A percentile compares a stretch with the other conserved stretches of the same genome.
Conservation (phyloP, 2,797 vertebrate genomes). For the Molothrus ater region DNA sequence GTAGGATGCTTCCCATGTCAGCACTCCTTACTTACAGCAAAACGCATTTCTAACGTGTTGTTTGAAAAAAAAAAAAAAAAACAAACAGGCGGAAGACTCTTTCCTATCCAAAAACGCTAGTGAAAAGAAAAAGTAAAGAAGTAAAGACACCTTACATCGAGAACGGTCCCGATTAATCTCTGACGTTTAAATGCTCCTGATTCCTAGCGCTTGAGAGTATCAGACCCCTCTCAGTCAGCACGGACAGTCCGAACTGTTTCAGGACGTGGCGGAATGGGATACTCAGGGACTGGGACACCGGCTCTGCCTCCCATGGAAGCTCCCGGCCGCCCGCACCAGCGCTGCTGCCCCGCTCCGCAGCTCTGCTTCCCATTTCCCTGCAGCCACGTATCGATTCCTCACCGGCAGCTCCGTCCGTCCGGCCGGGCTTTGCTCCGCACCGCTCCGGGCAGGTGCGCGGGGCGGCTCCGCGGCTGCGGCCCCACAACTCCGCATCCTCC, state of each 20-base stretch:
- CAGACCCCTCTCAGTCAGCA: background rate
- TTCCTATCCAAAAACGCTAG: background rate
- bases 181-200: background rate
- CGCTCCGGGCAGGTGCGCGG: background rate
- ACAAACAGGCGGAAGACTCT: background rate
- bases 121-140: background rate
- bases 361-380: accelerated
- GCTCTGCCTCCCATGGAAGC: background rate
- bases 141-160: background rate
- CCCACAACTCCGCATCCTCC: background rate
- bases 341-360: no score
- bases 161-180: background rate
- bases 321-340: background rate
- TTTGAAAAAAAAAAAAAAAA: background rate
- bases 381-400: accelerated
- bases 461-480: background rate
- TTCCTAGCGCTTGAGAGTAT: background rate
- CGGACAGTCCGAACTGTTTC: accelerated
- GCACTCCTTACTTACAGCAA: background rate
- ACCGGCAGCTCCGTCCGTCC: background rate
- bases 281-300: background rate
- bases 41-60: accelerated
- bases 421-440: background rate
- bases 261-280: background rate
- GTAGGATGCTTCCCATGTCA: background rate